Conservation (phyloP, 2,888 invertebrate species). For the Synanthedon vespiformis region DNA sequence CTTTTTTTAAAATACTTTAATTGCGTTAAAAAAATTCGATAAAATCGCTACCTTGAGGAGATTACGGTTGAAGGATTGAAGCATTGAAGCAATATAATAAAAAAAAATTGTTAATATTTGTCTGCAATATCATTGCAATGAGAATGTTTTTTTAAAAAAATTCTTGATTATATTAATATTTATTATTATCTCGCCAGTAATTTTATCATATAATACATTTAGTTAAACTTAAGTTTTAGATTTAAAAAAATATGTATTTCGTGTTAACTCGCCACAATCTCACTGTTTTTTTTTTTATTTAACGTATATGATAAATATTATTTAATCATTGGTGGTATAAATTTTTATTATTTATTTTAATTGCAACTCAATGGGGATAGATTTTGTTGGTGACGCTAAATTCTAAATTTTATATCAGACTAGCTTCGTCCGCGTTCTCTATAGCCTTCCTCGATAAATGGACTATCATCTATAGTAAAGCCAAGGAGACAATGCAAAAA, state of each 20-base stretch:
- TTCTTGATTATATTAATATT: background rate
- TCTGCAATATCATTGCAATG: conserved; percentile 1
- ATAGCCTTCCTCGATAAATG: too few relatives aligned
- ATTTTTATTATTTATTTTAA: background rate
- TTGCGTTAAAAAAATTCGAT: too few relatives aligned
- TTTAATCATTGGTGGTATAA: background rate
- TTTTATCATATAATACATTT: background rate
- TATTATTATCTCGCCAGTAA: background rate
- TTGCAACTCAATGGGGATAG: background rate
- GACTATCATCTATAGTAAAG: too few relatives aligned
- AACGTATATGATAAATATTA: background rate
- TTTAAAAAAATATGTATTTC: background rate
- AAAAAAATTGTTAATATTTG: conserved; percentile 21
- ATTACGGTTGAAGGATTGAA: conserved; percentile 14
- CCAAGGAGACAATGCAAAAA: too few relatives aligned
- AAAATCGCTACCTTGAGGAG: too few relatives aligned
- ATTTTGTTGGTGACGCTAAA: too few relatives aligned
- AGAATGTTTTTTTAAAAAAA: background rate
- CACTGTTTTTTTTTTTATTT: background rate
- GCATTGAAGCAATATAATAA: conserved; percentile 38
- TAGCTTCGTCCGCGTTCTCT: too few relatives aligned
- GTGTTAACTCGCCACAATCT: background rate
- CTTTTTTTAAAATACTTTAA: background rate
- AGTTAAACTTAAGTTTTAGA: background rate
- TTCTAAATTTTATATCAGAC: too few relatives aligned